A percentile compares a stretch with the other conserved stretches of the same genome.
phyloP scores from a whole-genome alignment of 2,888 invertebrate species.

The Leptarthrus brevirostris region DNA sequence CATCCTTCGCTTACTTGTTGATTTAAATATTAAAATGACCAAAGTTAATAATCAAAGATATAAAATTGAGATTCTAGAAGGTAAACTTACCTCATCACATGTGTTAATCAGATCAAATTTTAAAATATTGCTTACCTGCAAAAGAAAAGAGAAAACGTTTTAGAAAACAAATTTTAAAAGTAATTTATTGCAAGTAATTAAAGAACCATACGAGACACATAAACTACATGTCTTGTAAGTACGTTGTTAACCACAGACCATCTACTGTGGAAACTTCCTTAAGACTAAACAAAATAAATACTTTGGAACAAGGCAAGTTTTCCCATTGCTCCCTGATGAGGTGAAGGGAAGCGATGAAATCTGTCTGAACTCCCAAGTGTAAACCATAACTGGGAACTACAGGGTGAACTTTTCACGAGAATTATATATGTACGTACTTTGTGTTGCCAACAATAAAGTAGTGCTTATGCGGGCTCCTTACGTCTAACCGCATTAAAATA shows the following conservation, averaged over 20 bases:
- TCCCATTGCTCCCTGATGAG: conserved; percentile 33
- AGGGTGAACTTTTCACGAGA: conserved; percentile 36
- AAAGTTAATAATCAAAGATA: too few species aligned
- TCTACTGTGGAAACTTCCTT: conserved; percentile 23
- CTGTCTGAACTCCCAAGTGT: conserved; percentile 37
- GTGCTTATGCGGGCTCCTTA: conserved; percentile 45
- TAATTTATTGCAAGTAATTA: conserved; percentile 26
- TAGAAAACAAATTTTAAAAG: too few species aligned
- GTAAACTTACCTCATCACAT: too few species aligned
- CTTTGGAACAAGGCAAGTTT: conserved; percentile 23
- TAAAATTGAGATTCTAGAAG: too few species aligned
- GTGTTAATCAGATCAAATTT: too few species aligned
- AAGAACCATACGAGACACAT: conserved; percentile 24
- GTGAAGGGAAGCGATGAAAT: conserved; percentile 8
- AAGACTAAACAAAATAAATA: conserved; percentile 32
- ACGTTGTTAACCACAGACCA: conserved; percentile 39
- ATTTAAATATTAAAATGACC: too few species aligned
- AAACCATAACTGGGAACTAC: background rate
- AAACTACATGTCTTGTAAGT: conserved; percentile 20
- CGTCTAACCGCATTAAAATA: conserved; percentile 46
- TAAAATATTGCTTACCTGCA: too few species aligned
- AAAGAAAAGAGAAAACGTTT: too few species aligned
- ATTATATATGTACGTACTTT: conserved; percentile 27
- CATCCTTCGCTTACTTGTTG: too few species aligned
- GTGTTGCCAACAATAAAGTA: conserved; percentile 8